phyloP scores from a whole-genome alignment of 35 echinoderm and acorn worm genomes.

The Acanthaster planci region DNA sequence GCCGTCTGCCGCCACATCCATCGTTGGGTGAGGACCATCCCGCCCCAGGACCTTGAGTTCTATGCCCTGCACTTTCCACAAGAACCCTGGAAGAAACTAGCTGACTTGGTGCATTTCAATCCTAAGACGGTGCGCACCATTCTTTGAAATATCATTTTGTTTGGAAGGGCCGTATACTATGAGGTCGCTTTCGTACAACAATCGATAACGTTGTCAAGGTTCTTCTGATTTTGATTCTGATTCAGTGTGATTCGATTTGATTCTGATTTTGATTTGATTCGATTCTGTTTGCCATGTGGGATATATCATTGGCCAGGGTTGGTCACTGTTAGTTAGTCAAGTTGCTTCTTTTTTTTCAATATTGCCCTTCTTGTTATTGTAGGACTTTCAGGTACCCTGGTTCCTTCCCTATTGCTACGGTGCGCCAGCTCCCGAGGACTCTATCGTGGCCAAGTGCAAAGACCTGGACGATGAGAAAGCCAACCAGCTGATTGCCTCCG shows the following conservation, averaged over 20 bases:
- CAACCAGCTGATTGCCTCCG: conserved; percentile 57
- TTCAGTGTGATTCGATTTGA: no score
- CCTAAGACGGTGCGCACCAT: conserved; percentile 68
- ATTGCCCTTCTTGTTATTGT: not conserved
- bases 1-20: conserved; percentile 70
- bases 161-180: no score
- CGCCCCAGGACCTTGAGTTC: conserved; percentile 71
- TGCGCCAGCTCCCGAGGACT: conserved; percentile 58
- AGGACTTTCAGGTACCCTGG: conserved; percentile 90
- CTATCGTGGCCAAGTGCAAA: conserved; percentile 59
- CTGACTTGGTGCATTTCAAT: conserved; percentile 80
- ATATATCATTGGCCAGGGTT: no score
- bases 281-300: no score
- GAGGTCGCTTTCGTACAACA: no score
- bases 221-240: no score
- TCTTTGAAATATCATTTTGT: not conserved
- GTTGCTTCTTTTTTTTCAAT: no score
- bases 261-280: no score
- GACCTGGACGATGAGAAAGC: conserved; percentile 64
- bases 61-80: conserved; percentile 92
- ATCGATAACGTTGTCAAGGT: no score
- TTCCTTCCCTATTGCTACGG: conserved; percentile 90
- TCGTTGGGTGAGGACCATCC: conserved; percentile 60
- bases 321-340: no score
- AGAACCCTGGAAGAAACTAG: conserved; percentile 89